Conservation (phyloP, 2,888 invertebrate species). For the Tromatobia lineatoria region DNA sequence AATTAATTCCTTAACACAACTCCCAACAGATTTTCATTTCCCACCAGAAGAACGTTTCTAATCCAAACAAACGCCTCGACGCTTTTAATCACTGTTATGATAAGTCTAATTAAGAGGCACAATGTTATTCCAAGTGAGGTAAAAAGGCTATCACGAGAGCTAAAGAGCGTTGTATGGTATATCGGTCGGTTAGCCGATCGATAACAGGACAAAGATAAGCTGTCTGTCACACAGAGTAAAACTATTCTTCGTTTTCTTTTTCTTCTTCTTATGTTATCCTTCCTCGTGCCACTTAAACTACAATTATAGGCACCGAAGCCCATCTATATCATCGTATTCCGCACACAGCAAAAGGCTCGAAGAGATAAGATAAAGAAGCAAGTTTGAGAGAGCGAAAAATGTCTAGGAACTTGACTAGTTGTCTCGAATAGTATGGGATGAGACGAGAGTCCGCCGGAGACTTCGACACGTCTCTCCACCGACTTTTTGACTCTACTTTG, state of each 20-base stretch:
- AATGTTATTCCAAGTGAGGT: background rate
- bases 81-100: background rate
- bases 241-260: background rate
- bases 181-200: background rate
- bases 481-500: slow-evolving; percentile 33
- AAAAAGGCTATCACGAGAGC: background rate
- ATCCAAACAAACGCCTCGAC: background rate
- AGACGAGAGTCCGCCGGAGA: background rate
- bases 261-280: background rate
- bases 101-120: slow-evolving; percentile 1
- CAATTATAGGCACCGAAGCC: slow-evolving; percentile 39
- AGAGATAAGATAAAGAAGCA: slow-evolving; percentile 51
- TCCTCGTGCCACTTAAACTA: slow-evolving; percentile 15
- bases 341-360: slow-evolving; percentile 32
- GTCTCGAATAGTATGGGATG: slow-evolving; percentile 1
- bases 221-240: background rate
- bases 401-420: slow-evolving; percentile 27
- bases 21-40: background rate
- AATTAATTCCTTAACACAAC: background rate
- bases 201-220: slow-evolving; percentile 20
- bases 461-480: slow-evolving; percentile 5
- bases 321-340: slow-evolving; percentile 51
- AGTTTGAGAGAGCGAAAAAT: slow-evolving; percentile 49
- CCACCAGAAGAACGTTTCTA: background rate
- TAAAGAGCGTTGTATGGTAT: background rate